Percentiles rank a stretch among this genome's conserved stretches.
These are phyloP conservation scores for Botia kubotai DNA, from an alignment of 2,797 vertebrate species.

Conservation along the genomic window DNA sequence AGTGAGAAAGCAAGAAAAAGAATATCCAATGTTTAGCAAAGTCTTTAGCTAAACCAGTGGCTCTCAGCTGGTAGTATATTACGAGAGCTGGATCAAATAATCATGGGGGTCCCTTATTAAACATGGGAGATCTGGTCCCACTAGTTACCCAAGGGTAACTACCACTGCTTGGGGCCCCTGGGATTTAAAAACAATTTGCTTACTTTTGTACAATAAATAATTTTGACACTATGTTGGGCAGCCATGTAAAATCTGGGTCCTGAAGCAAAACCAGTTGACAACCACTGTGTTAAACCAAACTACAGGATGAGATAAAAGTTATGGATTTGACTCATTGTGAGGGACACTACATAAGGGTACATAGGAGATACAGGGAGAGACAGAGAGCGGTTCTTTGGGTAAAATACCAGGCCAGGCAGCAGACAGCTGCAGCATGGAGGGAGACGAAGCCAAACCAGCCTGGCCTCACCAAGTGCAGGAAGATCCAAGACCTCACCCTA, in stretches of 20 bases:
- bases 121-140: neutral
- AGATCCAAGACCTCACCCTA: constrained; percentile 37
- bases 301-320: neutral
- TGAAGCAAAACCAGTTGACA: neutral
- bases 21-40: neutral
- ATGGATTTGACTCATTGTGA: neutral
- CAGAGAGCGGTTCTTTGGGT: constrained; percentile 48
- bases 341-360: neutral
- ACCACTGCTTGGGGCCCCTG: no score
- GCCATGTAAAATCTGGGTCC: neutral
- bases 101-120: neutral
- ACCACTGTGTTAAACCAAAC: neutral
- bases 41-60: neutral
- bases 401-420: constrained; percentile 68
- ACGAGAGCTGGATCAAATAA: no score
- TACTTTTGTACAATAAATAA: no score
- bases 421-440: constrained; percentile 62
- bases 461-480: constrained; percentile 48
- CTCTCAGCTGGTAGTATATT: neutral
- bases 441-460: constrained; percentile 66
- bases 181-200: no score
- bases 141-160: no score
- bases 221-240: neutral
- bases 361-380: neutral
- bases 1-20: neutral